Evolutionary conservation across 2,797 vertebrate species (phyloP).

Genomic region (Sternarchorhynchus goeldii): DNA sequence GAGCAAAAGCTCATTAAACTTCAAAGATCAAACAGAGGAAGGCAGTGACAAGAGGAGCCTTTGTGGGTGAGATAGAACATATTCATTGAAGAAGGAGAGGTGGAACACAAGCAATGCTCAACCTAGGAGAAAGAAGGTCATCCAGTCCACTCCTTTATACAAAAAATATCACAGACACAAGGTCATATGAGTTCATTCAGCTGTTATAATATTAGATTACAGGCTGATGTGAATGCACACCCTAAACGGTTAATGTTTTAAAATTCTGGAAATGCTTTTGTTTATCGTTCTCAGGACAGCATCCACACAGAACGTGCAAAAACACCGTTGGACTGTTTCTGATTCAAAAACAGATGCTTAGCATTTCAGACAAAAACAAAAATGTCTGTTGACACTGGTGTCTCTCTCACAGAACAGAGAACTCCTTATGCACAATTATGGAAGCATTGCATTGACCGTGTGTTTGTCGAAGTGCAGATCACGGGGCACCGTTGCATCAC

Average conservation of each 20-base stretch:
- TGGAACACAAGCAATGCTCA: conserved; percentile 31
- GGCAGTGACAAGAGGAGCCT: conserved; percentile 52
- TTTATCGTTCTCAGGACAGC: too few relatives aligned
- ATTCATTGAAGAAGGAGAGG: conserved; percentile 41
- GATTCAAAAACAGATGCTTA: not conserved
- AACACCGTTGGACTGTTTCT: not conserved
- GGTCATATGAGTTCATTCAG: not conserved
- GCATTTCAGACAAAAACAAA: not conserved
- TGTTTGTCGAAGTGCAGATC: not conserved
- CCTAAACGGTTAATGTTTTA: not conserved
- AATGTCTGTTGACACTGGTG: not conserved
- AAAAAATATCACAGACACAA: not conserved
- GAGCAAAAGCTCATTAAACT: conserved; percentile 63
- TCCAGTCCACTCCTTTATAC: conserved; percentile 2
- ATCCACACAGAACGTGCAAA: not conserved
- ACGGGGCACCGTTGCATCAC: not conserved
- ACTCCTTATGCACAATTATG: not conserved
- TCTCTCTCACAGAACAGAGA: not conserved
- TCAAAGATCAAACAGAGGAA: conserved; percentile 58
- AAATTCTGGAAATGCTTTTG: not conserved
- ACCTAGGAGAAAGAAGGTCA: conserved; percentile 24
- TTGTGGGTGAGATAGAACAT: conserved; percentile 54
- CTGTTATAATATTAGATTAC: not conserved
- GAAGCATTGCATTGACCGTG: not conserved
- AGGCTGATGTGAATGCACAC: not conserved